Evolutionary conservation across 1,140 invertebrate species (phyloP).

Genomic region (Odontomachus brunneus): DNA sequence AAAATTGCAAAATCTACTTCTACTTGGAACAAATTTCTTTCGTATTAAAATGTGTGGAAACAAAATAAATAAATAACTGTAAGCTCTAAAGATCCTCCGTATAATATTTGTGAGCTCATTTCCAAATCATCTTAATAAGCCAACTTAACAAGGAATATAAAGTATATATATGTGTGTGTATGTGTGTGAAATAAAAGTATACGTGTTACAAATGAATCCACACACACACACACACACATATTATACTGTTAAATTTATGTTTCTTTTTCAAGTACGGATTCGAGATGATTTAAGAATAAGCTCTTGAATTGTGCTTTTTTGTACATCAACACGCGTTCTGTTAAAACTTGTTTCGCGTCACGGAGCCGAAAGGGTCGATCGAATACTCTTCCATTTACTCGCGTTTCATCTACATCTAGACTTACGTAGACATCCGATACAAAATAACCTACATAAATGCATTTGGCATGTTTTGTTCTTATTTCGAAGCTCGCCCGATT

Average conservation of each 20-base stretch:
- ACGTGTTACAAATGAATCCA: no score
- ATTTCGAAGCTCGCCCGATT: conserved; percentile 36
- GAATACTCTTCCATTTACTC: neutral
- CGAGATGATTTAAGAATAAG: no score
- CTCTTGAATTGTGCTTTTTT: conserved; percentile 4
- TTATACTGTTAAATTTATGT: no score
- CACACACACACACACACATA: no score
- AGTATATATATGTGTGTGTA: no score
- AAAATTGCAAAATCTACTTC: neutral
- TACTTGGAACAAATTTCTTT: neutral
- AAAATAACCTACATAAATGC: conserved; percentile 79
- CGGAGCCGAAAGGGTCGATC: conserved; percentile 11
- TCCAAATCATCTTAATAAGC: no score
- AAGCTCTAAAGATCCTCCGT: neutral
- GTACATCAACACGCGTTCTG: neutral
- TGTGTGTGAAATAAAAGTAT: no score
- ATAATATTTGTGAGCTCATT: neutral
- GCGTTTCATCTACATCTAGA: conserved; percentile 54
- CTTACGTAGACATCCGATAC: conserved; percentile 66
- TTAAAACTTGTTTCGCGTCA: conserved; percentile 12
- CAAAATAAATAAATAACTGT: conserved; percentile 35
- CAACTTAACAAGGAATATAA: no score
- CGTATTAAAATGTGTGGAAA: conserved; percentile 17
- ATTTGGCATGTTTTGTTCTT: conserved; percentile 79
- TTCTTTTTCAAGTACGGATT: no score